Evolutionary conservation across 2,113 vertebrate species (phyloP).

Genomic region (Loxodonta africana): DNA sequence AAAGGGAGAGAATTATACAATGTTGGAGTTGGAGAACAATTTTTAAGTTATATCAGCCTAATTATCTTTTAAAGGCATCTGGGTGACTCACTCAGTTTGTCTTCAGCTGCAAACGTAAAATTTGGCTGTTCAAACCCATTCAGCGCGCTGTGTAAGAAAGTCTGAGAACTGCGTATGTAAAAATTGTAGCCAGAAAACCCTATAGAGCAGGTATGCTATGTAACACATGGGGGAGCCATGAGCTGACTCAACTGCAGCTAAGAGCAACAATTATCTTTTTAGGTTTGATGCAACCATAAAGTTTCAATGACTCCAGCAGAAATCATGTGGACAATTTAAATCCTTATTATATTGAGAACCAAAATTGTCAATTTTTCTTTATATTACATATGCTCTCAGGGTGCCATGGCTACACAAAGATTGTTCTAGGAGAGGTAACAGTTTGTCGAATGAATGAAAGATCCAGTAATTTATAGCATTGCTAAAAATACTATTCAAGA

Average conservation of each 20-base stretch:
- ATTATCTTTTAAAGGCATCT: background rate
- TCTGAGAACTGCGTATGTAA: too few species aligned
- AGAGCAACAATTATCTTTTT: background rate
- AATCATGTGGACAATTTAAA: slow-evolving; percentile 6
- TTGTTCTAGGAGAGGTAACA: background rate
- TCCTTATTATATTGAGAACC: background rate
- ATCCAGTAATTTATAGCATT: background rate
- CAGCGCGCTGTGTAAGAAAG: too few species aligned
- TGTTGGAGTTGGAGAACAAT: background rate
- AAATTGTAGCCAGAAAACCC: too few species aligned
- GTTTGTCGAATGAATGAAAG: slow-evolving; percentile 44
- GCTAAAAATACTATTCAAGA: slow-evolving; percentile 32
- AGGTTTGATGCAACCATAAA: background rate
- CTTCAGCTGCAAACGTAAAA: too few species aligned
- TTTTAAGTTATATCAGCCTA: background rate
- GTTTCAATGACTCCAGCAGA: background rate
- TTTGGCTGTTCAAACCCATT: too few species aligned
- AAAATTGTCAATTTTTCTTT: background rate
- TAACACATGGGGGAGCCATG: too few species aligned
- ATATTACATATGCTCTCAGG: background rate
- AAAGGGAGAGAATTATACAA: background rate
- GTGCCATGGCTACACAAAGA: background rate
- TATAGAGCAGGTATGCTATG: too few species aligned
- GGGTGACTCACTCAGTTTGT: too few species aligned
- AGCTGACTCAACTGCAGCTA: too few species aligned